Evolutionary conservation across 2,888 invertebrate species (phyloP).

Genomic region (Trissoscelio sp.): DNA sequence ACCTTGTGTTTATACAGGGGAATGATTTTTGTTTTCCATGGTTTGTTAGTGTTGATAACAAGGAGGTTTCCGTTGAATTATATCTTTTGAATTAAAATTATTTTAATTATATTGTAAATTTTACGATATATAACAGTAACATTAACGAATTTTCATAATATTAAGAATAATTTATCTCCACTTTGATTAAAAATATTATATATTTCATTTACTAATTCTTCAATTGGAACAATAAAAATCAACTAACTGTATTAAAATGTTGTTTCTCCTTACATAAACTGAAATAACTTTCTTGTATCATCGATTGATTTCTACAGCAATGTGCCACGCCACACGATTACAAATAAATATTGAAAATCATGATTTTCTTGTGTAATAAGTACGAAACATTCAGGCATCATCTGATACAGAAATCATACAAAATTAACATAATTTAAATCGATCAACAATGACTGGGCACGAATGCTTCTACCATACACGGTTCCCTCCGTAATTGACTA

Average conservation of each 20-base stretch:
- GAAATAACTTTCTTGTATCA: conserved; percentile 9
- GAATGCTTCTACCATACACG: conserved; percentile 17
- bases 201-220: too few species aligned
- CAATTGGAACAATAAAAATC: neutral
- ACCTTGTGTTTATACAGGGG: neutral
- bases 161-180: neutral
- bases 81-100: too few species aligned
- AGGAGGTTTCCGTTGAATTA: too few species aligned
- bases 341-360: conserved; percentile 42
- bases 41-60: too few species aligned
- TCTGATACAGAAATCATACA: conserved; percentile 25
- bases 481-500: neutral
- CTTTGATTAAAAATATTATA: neutral
- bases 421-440: conserved; percentile 49
- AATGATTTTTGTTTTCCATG: neutral
- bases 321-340: neutral
- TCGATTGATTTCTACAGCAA: conserved; percentile 15
- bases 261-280: conserved; percentile 4
- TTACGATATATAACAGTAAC: too few species aligned
- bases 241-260: conserved; percentile 19
- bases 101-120: too few species aligned
- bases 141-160: too few species aligned
- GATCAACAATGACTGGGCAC: conserved; percentile 48
- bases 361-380: conserved; percentile 50
- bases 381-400: conserved; percentile 27